Evolutionary conservation across 2,113 vertebrate species (phyloP).

Genomic region (Turnix velox): DNA sequence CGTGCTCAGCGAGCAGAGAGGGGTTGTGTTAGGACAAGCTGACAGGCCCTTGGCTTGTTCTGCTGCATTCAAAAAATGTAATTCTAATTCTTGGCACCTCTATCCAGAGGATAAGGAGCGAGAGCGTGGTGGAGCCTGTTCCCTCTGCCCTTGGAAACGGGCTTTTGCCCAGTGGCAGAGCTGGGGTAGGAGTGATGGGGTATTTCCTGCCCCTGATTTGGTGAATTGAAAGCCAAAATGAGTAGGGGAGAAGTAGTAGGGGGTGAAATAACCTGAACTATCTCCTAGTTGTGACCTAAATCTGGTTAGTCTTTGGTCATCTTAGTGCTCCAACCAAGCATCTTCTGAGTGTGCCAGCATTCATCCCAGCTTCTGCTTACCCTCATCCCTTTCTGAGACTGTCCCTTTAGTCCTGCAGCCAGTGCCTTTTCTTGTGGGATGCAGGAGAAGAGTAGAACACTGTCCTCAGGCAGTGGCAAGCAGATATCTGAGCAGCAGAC

Average conservation of each 20-base stretch:
- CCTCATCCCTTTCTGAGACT: rapidly evolving
- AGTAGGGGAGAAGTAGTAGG: rapidly evolving
- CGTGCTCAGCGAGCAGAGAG: neutral
- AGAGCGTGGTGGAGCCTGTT: neutral
- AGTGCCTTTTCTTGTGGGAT: neutral
- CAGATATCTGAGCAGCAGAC: neutral
- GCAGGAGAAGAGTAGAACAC: rapidly evolving
- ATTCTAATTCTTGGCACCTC: slow-evolving; percentile 50
- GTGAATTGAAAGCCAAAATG: neutral
- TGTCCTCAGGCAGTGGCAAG: neutral
- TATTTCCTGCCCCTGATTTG: neutral
- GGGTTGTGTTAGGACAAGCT: slow-evolving; percentile 62
- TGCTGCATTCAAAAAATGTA: slow-evolving; percentile 33
- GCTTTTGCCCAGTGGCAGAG: neutral
- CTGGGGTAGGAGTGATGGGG: neutral
- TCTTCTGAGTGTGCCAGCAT: neutral
- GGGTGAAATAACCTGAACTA: neutral
- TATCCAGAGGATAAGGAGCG: neutral
- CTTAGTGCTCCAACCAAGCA: neutral
- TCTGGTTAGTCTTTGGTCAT: neutral
- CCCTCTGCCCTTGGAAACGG: slow-evolving; percentile 11
- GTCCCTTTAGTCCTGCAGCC: neutral
- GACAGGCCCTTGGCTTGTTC: slow-evolving; percentile 59
- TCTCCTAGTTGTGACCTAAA: neutral
- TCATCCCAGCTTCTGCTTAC: neutral